These are phyloP conservation scores for Elachura formosa DNA, from an alignment of 2,113 vertebrate genomes.

Conservation along the genomic window DNA sequence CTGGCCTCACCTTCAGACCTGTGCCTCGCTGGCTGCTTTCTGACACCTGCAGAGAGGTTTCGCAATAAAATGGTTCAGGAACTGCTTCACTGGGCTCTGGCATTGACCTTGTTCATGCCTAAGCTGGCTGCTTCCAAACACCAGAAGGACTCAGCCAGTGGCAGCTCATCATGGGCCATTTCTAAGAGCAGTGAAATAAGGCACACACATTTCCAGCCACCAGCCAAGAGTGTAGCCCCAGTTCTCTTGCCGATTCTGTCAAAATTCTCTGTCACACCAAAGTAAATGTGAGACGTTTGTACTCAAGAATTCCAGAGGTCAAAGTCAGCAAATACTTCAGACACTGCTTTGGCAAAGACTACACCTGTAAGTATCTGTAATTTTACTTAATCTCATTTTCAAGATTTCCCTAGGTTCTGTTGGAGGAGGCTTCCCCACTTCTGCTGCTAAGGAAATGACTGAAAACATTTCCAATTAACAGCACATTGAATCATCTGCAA, in stretches of 20 bases:
- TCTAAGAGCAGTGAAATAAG: neutral
- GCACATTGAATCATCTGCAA: neutral
- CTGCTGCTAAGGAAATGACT: neutral
- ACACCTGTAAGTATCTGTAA: neutral
- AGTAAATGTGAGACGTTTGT: neutral
- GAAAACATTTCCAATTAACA: neutral
- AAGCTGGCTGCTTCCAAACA: neutral
- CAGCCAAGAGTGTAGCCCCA: neutral
- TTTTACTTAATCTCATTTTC: neutral
- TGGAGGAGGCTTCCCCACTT: neutral
- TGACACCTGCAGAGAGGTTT: neutral
- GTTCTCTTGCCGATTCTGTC: neutral
- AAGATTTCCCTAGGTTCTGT: neutral
- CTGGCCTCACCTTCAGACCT: neutral
- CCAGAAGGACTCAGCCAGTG: neutral
- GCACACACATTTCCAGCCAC: neutral
- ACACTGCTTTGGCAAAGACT: neutral
- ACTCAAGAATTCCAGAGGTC: neutral
- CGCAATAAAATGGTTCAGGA: neutral
- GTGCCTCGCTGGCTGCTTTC: neutral
- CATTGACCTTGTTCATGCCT: neutral
- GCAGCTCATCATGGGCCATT: neutral
- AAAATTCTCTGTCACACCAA: neutral
- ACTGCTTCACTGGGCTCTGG: neutral
- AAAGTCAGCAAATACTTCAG: neutral